Evolutionary conservation across 1,140 invertebrate species (phyloP), one percentile per base, ranked within the genome.

Genomic region (Aleiodes sp.): DNA sequence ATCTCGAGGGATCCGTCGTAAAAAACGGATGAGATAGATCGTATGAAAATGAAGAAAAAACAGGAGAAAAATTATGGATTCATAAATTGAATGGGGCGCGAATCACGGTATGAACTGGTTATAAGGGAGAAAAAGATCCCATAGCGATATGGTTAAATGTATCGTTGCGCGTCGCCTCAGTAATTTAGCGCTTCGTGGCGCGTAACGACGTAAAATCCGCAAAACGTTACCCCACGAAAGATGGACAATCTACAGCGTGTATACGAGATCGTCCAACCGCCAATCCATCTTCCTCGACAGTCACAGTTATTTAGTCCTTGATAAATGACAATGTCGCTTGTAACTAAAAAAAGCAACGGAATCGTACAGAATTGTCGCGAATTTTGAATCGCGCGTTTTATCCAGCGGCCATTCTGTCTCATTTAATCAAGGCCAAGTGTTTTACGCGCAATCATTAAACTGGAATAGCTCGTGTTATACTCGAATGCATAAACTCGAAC

Each of bases 401-500:
- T n/a, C 46, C 46, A 16, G 46, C 26, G 46, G 46, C 46, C 46
- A 16, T 52, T 52, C 12, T 65, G 75, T 78, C 75, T 73, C 78
- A 77, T 84, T 86, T 84, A 84, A 86, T 86, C 82, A 84, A 84
- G 79, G 77, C 77, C 78, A 80, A 82, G 82, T 85, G 82, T 82
- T 85, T 85, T 84, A 86, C 80, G 82, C 72, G 67, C 77, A 73
- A 80, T 83, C 83, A 84, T 85, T 84, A 86, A 84, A 84, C 76
- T 43, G 79, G 72, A 86, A 84, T 80, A 75, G 78, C 70, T 71
- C 79, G 78, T 86, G 84, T 84, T 84, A 83, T 84, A 84, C 79
- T 80, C 75, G 79, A 80, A 82, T 84, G 79, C 84, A 86, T 86
- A 84, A 86, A 84, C 78, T 78, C 71, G 77, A 84, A 83, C 79